Percentiles rank a stretch among this genome's conserved stretches.
phyloP scores from a whole-genome alignment of 2,888 invertebrate species.

The Stenchaetothrips biformis region DNA sequence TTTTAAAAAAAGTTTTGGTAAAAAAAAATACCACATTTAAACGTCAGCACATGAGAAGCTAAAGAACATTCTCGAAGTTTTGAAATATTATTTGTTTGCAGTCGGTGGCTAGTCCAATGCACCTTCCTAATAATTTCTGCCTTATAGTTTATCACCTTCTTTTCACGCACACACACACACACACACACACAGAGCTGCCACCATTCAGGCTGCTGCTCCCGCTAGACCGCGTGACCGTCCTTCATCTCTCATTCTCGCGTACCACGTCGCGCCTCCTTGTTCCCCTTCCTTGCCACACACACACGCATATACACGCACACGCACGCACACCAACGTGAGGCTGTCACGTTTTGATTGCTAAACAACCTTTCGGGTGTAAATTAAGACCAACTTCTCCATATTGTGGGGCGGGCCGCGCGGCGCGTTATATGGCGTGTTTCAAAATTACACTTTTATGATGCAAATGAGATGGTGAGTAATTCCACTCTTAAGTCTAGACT shows the following conservation, averaged over 20 bases:
- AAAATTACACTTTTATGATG: constrained; percentile 25
- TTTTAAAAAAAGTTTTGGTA: too few species aligned
- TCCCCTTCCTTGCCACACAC: neutral
- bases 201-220: neutral
- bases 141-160: too few species aligned
- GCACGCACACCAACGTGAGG: neutral
- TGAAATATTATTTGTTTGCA: too few species aligned
- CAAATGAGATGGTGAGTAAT: constrained; percentile 16
- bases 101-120: too few species aligned
- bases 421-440: neutral
- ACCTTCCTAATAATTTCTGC: too few species aligned
- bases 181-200: neutral
- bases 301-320: neutral
- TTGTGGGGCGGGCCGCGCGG: neutral
- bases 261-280: neutral
- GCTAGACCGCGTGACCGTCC: neutral
- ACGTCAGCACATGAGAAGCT: too few species aligned
- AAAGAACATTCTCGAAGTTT: too few species aligned
- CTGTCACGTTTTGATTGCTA: constrained; percentile 23
- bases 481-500: neutral
- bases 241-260: constrained; percentile 7
- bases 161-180: too few species aligned
- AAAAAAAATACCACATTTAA: too few species aligned
- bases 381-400: constrained; percentile 25
- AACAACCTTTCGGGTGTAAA: constrained; percentile 21